Conservation (phyloP, 2,797 vertebrate species). For the Tinamus major region DNA sequence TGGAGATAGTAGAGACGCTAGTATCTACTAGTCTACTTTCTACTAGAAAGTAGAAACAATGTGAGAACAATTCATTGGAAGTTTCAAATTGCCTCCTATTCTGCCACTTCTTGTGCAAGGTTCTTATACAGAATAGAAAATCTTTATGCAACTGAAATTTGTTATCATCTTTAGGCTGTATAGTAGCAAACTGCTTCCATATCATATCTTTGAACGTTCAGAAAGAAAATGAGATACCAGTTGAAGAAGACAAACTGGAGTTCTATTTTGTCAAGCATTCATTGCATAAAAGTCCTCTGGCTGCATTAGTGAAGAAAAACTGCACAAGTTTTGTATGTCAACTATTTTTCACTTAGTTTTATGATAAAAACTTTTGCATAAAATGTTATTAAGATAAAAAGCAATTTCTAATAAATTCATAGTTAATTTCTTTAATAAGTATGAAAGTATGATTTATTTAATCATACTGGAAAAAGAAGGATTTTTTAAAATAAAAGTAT, state of each 20-base stretch:
- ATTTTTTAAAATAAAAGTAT: not conserved
- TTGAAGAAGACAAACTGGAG: not conserved
- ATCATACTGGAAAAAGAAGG: not conserved
- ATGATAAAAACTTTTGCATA: not conserved
- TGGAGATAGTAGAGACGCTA: not conserved
- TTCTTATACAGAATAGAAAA: not conserved
- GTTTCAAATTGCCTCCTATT: not conserved
- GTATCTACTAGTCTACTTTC: too few relatives aligned
- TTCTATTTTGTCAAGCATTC: not conserved
- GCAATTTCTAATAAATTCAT: not conserved
- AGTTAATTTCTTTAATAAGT: too few relatives aligned
- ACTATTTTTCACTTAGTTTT: not conserved
- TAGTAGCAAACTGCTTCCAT: not conserved
- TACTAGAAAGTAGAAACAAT: too few relatives aligned
- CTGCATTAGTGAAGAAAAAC: not conserved
- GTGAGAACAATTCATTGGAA: not conserved
- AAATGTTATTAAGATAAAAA: not conserved
- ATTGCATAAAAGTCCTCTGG: not conserved
- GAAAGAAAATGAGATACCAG: rapidly evolving
- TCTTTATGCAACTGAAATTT: not conserved
- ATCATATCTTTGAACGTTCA: not conserved
- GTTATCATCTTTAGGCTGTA: not conserved
- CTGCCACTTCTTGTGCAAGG: not conserved
- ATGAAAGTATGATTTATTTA: not conserved
- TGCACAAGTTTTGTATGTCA: not conserved